Conservation (phyloP, 2,888 invertebrate genomes). For the Lasioglossum figueresi region DNA sequence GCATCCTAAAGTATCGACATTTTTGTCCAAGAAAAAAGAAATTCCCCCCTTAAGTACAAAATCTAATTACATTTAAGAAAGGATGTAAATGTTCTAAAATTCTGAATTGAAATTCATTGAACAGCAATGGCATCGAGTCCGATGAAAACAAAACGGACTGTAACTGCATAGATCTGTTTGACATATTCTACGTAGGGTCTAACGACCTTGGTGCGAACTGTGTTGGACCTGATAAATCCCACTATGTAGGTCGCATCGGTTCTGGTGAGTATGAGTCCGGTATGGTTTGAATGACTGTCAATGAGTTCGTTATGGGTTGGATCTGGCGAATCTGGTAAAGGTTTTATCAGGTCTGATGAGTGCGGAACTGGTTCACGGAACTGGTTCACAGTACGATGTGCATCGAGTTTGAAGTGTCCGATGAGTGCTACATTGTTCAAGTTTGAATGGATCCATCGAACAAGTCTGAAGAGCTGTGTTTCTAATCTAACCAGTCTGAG, state of each 20-base stretch:
- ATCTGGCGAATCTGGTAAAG: neutral
- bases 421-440: constrained; percentile 6
- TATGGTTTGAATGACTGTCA: neutral
- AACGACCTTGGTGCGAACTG: neutral
- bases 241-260: neutral
- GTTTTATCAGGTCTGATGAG: constrained; percentile 1
- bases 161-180: neutral
- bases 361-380: constrained; percentile 1
- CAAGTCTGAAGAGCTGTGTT: neutral
- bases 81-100: neutral
- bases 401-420: neutral
- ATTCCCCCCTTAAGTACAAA: no score
- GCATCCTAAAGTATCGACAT: no score
- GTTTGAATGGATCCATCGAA: neutral
- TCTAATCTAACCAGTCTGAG: constrained; percentile 7
- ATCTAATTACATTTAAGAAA: no score
- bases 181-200: neutral
- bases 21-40: no score
- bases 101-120: neutral
- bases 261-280: neutral
- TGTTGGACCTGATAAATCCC: neutral
- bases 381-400: neutral
- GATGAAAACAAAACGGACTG: neutral
- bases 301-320: neutral
- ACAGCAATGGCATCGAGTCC: neutral